Conservation (phyloP, 2,797 vertebrate genomes). For the Chiloscyllium punctatum region DNA sequence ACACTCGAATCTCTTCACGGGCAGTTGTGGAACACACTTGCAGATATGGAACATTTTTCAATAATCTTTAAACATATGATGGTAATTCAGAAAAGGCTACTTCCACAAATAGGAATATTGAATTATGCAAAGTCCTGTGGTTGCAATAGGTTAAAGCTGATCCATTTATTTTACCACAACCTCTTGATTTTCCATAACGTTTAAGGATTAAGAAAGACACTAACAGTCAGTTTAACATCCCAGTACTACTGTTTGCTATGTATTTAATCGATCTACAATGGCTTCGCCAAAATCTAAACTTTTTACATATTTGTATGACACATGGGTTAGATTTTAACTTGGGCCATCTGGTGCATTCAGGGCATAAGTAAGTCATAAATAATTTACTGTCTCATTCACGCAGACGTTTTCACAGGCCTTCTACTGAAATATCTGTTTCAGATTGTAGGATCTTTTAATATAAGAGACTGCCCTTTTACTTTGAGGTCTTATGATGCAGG, state of each 20-base stretch:
- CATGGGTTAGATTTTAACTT: background rate
- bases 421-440: background rate
- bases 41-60: background rate
- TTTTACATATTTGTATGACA: background rate
- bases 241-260: background rate
- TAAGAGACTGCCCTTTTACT: background rate
- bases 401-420: background rate
- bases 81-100: background rate
- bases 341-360: background rate
- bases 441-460: background rate
- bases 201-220: background rate
- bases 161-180: background rate
- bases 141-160: background rate
- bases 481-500: background rate
- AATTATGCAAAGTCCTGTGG: background rate
- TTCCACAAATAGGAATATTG: background rate
- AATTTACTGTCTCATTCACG: background rate
- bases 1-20: background rate
- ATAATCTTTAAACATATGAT: conserved; percentile 7
- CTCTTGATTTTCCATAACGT: background rate
- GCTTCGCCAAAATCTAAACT: background rate
- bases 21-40: background rate
- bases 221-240: background rate
- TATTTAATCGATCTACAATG: background rate
- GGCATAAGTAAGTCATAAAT: background rate